A percentile compares a stretch with the other conserved stretches of the same genome.
phyloP scores from a whole-genome alignment of 2,113 vertebrate genomes.

The Rissa tridactyla region DNA sequence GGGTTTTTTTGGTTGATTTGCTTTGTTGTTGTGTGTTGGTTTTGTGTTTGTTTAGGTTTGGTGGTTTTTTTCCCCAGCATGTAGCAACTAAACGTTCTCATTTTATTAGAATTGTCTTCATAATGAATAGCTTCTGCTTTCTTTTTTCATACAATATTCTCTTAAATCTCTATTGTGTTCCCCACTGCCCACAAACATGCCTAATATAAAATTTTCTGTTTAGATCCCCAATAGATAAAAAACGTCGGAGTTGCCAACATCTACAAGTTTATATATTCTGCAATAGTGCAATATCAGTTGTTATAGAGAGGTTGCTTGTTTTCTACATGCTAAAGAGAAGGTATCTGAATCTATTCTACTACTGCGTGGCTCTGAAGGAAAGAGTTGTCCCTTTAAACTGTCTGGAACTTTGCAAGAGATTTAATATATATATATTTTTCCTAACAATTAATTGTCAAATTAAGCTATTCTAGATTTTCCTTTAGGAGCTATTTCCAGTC shows the following conservation, averaged over 20 bases:
- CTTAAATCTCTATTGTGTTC: neutral
- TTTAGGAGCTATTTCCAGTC: neutral
- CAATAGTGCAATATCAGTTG: neutral
- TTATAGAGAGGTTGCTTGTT: neutral
- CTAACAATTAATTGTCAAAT: neutral
- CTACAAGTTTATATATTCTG: neutral
- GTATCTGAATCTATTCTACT: neutral
- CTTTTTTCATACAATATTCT: neutral
- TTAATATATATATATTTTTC: neutral
- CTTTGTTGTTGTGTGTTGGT: neutral
- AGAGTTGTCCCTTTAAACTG: neutral
- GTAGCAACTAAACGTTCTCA: neutral
- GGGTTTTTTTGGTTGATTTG: neutral
- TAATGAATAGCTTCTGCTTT: neutral
- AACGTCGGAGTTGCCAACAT: neutral
- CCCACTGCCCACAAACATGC: neutral
- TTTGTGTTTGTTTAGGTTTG: neutral
- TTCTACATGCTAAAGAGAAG: neutral
- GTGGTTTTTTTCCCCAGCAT: neutral
- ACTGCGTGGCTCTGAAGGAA: neutral
- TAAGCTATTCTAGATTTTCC: neutral
- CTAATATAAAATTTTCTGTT: neutral
- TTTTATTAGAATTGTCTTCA: neutral
- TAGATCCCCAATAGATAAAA: neutral
- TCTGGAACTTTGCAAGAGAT: neutral